Conservation (phyloP, 2,797 vertebrate species). For the Psittacula echo region DNA sequence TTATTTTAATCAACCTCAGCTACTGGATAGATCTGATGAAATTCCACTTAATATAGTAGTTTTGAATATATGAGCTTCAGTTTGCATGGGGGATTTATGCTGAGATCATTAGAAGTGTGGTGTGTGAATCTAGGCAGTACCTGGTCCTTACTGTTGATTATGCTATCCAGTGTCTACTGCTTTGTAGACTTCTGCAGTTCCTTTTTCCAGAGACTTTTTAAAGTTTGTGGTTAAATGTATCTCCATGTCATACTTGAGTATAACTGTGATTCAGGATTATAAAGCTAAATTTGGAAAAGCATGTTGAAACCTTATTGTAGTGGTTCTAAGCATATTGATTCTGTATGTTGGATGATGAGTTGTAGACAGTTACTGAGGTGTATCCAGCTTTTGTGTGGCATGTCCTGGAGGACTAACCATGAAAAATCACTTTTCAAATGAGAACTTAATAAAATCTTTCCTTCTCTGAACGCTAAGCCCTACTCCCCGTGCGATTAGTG, state of each 20-base stretch:
- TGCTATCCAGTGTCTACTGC: not conserved
- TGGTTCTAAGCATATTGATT: constrained; percentile 7
- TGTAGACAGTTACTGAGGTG: not conserved
- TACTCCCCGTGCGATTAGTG: constrained; percentile 85
- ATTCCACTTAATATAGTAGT: not conserved
- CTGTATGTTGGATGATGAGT: not conserved
- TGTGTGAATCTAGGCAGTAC: not conserved
- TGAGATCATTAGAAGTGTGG: not conserved
- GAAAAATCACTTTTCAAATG: constrained; percentile 81
- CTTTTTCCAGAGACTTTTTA: not conserved
- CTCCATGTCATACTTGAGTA: accelerated
- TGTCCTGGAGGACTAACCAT: constrained; percentile 62
- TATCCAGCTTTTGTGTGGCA: constrained; percentile 19
- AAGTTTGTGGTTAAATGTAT: not conserved
- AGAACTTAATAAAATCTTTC: constrained; percentile 84
- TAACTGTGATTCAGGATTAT: not conserved
- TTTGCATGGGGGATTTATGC: not conserved
- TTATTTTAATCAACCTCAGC: not conserved
- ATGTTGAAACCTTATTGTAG: not conserved
- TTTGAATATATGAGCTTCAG: not conserved
- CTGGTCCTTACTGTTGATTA: not conserved
- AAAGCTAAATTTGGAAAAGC: constrained; percentile 10
- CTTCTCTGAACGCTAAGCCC: constrained; percentile 78
- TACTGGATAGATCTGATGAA: not conserved
- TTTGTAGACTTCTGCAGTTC: not conserved